Evolutionary conservation across 2,113 vertebrate genomes (phyloP).

Genomic region (Apus apus): DNA sequence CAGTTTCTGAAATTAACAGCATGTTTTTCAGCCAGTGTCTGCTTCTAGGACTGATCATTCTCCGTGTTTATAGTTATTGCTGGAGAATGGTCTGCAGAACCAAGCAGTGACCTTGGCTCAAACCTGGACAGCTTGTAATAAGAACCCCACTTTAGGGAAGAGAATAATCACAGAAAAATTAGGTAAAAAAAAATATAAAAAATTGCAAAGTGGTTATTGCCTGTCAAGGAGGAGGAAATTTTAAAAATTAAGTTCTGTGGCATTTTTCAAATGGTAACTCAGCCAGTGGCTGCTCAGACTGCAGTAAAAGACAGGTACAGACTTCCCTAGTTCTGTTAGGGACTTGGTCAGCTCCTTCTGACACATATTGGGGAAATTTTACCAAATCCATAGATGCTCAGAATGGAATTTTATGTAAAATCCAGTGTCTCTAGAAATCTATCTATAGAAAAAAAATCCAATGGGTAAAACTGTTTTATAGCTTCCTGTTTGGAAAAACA

Average conservation of each 20-base stretch:
- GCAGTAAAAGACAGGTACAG: background rate
- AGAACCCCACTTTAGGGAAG: background rate
- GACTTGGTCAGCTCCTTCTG: background rate
- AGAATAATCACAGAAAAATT: background rate
- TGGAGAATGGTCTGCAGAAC: too few relatives aligned
- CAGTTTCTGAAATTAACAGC: too few relatives aligned
- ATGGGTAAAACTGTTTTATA: background rate
- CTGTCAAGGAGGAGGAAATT: background rate
- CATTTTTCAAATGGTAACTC: background rate
- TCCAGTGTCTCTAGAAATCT: background rate
- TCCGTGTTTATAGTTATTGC: too few relatives aligned
- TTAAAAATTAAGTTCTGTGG: background rate
- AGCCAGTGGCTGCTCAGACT: background rate
- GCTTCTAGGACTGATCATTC: too few relatives aligned
- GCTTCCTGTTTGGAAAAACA: background rate
- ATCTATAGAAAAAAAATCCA: background rate
- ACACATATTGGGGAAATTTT: background rate
- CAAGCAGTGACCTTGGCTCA: too few relatives aligned
- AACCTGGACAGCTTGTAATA: background rate
- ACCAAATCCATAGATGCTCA: background rate
- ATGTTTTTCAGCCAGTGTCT: too few relatives aligned
- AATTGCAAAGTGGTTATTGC: background rate
- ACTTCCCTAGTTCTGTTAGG: background rate
- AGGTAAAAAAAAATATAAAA: background rate
- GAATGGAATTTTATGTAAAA: background rate